Conservation (phyloP, 2,113 vertebrate species). For the Dromiciops gliroides region DNA sequence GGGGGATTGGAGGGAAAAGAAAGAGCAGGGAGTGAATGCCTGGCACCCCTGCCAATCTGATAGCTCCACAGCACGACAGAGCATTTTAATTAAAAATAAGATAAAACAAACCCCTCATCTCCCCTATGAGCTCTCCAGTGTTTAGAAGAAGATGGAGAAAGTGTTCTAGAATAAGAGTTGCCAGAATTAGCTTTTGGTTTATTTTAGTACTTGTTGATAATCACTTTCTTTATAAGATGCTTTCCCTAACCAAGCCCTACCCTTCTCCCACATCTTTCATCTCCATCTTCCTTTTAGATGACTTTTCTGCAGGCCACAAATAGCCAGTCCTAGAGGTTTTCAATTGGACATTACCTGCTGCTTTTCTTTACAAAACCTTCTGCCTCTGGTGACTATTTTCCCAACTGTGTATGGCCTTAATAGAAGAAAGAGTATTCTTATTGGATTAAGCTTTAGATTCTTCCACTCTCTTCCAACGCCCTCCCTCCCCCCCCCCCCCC, state of each 20-base stretch:
- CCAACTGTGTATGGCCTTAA: slow-evolving; percentile 30
- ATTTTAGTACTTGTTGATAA: slow-evolving; percentile 21
- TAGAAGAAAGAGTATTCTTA: slow-evolving; percentile 20
- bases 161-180: background rate
- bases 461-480: background rate
- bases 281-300: background rate
- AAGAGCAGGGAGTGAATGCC: background rate
- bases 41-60: slow-evolving; percentile 26
- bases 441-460: slow-evolving; percentile 34
- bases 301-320: background rate
- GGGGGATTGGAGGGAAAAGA: background rate
- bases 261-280: background rate
- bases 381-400: background rate
- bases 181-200: background rate
- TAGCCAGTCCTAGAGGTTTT: background rate
- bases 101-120: slow-evolving; percentile 10
- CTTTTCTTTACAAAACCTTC: slow-evolving; percentile 38
- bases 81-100: slow-evolving; percentile 62
- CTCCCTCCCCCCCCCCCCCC: slow-evolving; percentile 9
- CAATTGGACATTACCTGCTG: background rate
- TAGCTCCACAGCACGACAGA: slow-evolving; percentile 28
- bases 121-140: background rate
- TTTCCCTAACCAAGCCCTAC: background rate
- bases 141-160: slow-evolving; percentile 33
- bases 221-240: background rate